These are phyloP conservation scores for Minunthozetes semirufus DNA, from an alignment of 2,888 invertebrate genomes.

Conservation along the genomic window DNA sequence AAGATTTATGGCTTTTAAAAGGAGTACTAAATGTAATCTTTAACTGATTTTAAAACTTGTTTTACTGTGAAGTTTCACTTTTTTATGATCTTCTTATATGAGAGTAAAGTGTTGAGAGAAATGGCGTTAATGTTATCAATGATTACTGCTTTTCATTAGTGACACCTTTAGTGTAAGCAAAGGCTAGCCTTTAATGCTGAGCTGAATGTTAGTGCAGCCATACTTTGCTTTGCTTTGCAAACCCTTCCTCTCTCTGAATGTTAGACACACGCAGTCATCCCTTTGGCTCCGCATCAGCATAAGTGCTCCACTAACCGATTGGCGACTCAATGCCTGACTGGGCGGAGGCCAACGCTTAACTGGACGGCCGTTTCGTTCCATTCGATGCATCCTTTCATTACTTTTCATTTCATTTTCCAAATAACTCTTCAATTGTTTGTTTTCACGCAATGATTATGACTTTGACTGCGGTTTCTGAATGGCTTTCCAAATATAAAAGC, in stretches of 20 bases:
- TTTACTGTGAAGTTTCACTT: neutral
- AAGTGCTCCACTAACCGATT: conserved; percentile 19
- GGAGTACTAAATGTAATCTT: neutral
- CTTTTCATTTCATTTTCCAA: neutral
- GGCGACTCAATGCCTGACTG: conserved; percentile 27
- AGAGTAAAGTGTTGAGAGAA: neutral
- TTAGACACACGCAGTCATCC: conserved; percentile 19
- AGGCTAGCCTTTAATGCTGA: neutral
- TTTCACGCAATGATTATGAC: neutral
- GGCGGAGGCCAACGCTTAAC: conserved; percentile 24
- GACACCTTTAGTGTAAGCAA: conserved; percentile 1
- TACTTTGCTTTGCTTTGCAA: conserved; percentile 3
- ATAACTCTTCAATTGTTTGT: neutral
- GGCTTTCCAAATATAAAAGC: neutral
- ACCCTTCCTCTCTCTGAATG: conserved; percentile 2
- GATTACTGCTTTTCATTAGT: neutral
- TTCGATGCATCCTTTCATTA: conserved; percentile 18
- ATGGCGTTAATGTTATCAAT: neutral
- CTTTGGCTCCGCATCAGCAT: conserved; percentile 26
- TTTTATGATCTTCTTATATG: conserved; percentile 15
- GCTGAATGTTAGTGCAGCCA: neutral
- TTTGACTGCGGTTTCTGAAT: neutral
- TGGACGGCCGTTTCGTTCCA: conserved; percentile 9
- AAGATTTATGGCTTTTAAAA: conserved; percentile 1
- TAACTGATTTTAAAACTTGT: neutral